Percentiles rank a stretch among this genome's conserved stretches.
These are phyloP conservation scores for Mionectes macconnelli DNA, from an alignment of 2,113 vertebrate genomes.

Conservation along the genomic window DNA sequence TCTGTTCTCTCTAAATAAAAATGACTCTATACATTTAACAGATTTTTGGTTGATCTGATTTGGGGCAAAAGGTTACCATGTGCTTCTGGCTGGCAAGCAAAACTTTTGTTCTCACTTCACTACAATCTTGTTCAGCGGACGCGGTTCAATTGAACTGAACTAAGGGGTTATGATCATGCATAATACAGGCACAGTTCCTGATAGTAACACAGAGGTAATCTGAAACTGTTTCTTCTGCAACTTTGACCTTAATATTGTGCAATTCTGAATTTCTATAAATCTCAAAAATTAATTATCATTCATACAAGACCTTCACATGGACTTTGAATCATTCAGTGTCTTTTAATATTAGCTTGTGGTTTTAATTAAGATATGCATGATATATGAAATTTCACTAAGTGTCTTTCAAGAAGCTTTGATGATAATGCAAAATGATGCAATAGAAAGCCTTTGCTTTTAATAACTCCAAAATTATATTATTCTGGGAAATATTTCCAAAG, in stretches of 20 bases:
- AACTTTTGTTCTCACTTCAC: constrained; percentile 9
- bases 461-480: constrained; percentile 18
- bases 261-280: not conserved
- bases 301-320: not conserved
- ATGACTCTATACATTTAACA: not conserved
- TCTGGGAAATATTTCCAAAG: constrained; percentile 4
- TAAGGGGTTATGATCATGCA: not conserved
- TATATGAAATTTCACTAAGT: not conserved
- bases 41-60: constrained; percentile 11
- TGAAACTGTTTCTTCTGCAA: not conserved
- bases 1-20: not conserved
- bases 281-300: constrained; percentile 5
- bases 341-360: not conserved
- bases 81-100: not conserved
- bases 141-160: not conserved
- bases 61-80: constrained; percentile 14
- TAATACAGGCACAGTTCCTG: not conserved
- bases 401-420: constrained; percentile 23
- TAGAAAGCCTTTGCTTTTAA: not conserved
- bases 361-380: constrained; percentile 44
- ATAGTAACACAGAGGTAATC: not conserved
- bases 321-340: not conserved
- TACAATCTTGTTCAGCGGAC: not conserved
- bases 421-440: constrained; percentile 30
- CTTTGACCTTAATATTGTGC: not conserved